These are phyloP conservation scores for Oncorhynchus mykiss DNA, from an alignment of 2,113 vertebrate genomes.

Conservation along the genomic window DNA sequence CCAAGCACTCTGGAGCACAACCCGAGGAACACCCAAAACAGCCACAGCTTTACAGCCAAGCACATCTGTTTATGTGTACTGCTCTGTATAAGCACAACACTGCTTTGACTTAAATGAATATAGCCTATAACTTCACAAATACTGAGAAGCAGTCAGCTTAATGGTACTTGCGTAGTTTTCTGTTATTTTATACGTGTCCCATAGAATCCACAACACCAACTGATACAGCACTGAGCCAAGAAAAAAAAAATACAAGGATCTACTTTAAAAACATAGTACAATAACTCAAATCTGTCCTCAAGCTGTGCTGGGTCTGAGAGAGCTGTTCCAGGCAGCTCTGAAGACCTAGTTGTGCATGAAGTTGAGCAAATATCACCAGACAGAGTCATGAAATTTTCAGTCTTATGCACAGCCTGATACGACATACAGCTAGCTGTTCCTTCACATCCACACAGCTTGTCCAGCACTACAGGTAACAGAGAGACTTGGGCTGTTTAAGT, in stretches of 20 bases:
- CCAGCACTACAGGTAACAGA: slow-evolving; percentile 3
- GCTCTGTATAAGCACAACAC: neutral
- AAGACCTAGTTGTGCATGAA: neutral
- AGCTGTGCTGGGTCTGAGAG: slow-evolving; percentile 2
- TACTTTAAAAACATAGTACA: neutral
- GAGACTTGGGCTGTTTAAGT: neutral
- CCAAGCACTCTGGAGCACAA: slow-evolving; percentile 39
- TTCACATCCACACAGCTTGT: neutral
- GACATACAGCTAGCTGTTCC: neutral
- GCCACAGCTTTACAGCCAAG: neutral
- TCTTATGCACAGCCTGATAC: neutral
- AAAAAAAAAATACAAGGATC: neutral
- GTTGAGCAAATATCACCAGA: slow-evolving; percentile 10
- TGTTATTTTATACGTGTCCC: too few species aligned
- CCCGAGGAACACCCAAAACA: slow-evolving; percentile 37
- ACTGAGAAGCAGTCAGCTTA: neutral
- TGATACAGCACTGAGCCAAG: neutral
- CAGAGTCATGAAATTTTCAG: slow-evolving; percentile 13
- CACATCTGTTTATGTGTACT: neutral
- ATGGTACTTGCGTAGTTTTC: too few species aligned
- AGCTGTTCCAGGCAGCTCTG: neutral
- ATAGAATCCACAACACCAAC: neutral
- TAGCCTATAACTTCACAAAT: neutral
- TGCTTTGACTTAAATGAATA: neutral
- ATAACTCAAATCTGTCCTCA: too few species aligned